A percentile compares a stretch with the other conserved stretches of the same genome.
Evolutionary conservation across 2,888 invertebrate genomes (phyloP).

Genomic region (Tenthredo scrophulariae): DNA sequence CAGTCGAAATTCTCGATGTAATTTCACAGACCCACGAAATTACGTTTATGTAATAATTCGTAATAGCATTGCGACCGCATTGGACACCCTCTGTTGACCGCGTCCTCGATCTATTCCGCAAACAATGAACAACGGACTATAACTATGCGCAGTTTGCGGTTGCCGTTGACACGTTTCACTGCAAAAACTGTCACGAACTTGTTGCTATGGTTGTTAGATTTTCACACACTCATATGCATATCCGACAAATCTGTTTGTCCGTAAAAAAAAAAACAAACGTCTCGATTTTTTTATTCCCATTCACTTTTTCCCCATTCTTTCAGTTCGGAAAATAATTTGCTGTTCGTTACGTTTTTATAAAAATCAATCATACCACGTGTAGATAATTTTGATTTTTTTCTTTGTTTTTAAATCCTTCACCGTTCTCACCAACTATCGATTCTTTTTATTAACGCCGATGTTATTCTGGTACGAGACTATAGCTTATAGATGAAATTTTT

Average conservation of each 20-base stretch:
- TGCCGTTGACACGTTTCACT: constrained; percentile 29
- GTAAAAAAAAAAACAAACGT: background rate
- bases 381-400: background rate
- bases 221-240: background rate
- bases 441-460: background rate
- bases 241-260: background rate
- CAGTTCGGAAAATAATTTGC: background rate
- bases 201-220: constrained; percentile 5
- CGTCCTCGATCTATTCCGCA: constrained; percentile 46
- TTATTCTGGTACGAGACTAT: background rate
- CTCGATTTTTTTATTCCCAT: background rate
- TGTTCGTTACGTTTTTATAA: background rate
- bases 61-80: constrained; percentile 20
- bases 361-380: background rate
- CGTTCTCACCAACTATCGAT: background rate
- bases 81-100: constrained; percentile 40
- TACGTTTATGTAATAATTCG: constrained; percentile 5
- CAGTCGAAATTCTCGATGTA: background rate
- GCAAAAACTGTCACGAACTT: constrained; percentile 42
- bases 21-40: background rate
- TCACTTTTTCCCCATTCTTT: background rate
- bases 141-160: constrained; percentile 28
- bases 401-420: background rate
- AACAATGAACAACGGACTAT: constrained; percentile 33
- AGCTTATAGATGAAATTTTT: background rate